Percentiles rank a stretch among this genome's conserved stretches.
Evolutionary conservation across 30 jellyfish, hydroid and myxozoan species (phyloP).

Genomic region (Cassiopea andromeda): DNA sequence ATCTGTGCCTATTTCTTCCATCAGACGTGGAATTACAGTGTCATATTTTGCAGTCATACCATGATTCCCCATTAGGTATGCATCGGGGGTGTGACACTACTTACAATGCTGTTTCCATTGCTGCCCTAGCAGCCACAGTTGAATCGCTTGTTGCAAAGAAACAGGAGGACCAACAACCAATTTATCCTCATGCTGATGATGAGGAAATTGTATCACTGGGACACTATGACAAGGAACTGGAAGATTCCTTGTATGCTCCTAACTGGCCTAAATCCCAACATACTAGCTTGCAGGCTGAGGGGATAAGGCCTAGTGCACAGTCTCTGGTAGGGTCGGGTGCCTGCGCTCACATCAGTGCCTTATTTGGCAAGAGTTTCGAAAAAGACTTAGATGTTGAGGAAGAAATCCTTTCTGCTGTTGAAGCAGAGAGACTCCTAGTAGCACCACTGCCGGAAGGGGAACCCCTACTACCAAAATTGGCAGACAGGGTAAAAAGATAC

Average conservation of each 20-base stretch:
- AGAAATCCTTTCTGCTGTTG: not conserved
- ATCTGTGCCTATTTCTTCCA: too few species aligned
- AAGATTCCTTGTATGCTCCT: conserved; percentile 7
- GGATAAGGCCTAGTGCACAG: not conserved
- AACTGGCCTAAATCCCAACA: not conserved
- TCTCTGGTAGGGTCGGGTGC: conserved; percentile 4
- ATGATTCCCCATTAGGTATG: too few species aligned
- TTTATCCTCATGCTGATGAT: not conserved
- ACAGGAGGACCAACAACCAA: not conserved
- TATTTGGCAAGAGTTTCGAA: not conserved
- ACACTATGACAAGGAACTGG: not conserved
- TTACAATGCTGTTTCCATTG: not conserved
- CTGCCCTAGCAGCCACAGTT: conserved; percentile 10
- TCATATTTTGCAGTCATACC: too few species aligned
- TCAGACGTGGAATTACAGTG: too few species aligned
- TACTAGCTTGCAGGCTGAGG: conserved; percentile 21
- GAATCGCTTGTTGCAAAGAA: conserved; percentile 3
- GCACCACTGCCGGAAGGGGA: conserved; percentile 32
- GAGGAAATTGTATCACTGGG: not conserved
- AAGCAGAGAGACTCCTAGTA: conserved; percentile 1
- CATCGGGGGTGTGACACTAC: too few species aligned
- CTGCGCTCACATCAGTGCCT: conserved; percentile 9
- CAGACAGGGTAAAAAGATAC: not conserved
- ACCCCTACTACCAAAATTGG: conserved; percentile 9
- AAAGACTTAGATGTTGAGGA: not conserved